Evolutionary conservation across 1,140 invertebrate species (phyloP), one percentile per base, ranked within the genome.

Genomic region (Drosophila eugracilis): DNA sequence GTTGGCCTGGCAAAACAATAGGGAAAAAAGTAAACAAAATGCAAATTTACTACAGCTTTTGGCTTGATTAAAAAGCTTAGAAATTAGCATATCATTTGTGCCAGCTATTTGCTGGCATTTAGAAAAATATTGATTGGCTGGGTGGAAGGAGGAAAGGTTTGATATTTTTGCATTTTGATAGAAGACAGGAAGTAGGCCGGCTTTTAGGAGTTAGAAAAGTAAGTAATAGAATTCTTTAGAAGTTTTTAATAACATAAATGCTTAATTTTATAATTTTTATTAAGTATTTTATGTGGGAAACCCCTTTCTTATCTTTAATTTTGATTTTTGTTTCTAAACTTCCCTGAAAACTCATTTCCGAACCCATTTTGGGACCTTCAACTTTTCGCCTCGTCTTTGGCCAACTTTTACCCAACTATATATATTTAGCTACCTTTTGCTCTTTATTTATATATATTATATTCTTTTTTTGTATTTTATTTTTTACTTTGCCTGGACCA

Each of bases 51-150:
- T 28, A 47, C 65, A 48, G 73, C 50, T 59, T 74, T 59, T 30
- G 78, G 83, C 83, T 86, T 86, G 84, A 88, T 86, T 86, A 86
- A 86, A 88, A 86, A 78, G 81, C 81, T 86, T 70, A 75, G 36
- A 79, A 74, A 86, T 86, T 88, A 86, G 81, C 81, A 86, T 86
- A 86, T 81, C 81, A 86, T 86, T 86, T 86, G 73, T 70, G 48
- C 53, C 53, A 65, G 62, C 42, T 62, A 67, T 67, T 67, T 50
- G 42, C 30, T 54, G 34, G 58, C 59, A 53, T 86, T 79, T 81
- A 86, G 59, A 75, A 79, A 79, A 67, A 80, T 73, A 74, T 74
- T 74, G 69, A 74, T 74, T 74, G 48, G 48, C 57, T 37, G 58
- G 28, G n/a, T n/a, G n/a, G n/a, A 21, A 14, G 21, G 9, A n/a